A percentile compares a stretch with the other conserved stretches of the same genome.
phyloP scores from a whole-genome alignment of 2,888 invertebrate species.

The Euplagia quadripunctaria region DNA sequence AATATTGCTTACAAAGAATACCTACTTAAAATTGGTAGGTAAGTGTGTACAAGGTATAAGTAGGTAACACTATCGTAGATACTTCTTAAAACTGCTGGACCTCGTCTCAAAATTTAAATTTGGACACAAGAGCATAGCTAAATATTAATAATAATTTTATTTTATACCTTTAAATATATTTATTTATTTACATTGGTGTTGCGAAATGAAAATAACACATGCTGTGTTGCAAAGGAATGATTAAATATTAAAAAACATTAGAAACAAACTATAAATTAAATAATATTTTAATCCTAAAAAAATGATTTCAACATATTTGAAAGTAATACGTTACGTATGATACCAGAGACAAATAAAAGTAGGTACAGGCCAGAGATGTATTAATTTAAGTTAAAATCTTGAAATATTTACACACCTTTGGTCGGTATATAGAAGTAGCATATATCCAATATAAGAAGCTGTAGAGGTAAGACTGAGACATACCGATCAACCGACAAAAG shows the following conservation, averaged over 20 bases:
- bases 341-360: background rate
- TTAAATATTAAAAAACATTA: background rate
- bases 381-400: background rate
- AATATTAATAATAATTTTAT: constrained; percentile 9
- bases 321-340: background rate
- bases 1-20: no score
- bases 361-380: constrained; percentile 33
- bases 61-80: background rate
- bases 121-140: background rate
- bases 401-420: background rate
- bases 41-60: no score
- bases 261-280: background rate
- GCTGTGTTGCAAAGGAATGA: constrained; percentile 23
- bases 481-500: constrained; percentile 73
- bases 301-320: background rate
- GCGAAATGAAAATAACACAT: constrained; percentile 34
- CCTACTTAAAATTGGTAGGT: no score
- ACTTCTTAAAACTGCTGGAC: constrained; percentile 14
- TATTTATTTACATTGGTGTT: constrained; percentile 27
- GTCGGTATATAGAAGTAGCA: constrained; percentile 13
- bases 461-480: constrained; percentile 61
- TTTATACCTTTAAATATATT: constrained; percentile 31
- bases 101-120: constrained; percentile 19
- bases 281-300: background rate
- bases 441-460: constrained; percentile 36